These are phyloP conservation scores for Aspiorhynchus laticeps DNA, from an alignment of 2,113 vertebrate species.

Conservation along the genomic window DNA sequence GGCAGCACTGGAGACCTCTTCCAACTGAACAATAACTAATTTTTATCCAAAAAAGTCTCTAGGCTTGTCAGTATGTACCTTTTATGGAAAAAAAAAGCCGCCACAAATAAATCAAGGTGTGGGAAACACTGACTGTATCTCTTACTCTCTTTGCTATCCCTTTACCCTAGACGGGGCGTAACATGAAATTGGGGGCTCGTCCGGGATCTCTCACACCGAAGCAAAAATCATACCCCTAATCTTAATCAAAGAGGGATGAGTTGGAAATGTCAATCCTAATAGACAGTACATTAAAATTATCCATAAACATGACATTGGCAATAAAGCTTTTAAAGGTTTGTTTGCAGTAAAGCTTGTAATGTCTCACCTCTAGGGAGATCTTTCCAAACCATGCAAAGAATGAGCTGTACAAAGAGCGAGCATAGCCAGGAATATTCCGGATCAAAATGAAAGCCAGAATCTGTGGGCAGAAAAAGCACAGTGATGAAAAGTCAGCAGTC, in stretches of 20 bases:
- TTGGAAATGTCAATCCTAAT: neutral
- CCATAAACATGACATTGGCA: neutral
- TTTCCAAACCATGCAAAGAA: conserved; percentile 99
- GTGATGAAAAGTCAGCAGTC: neutral
- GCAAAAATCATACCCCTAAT: no score
- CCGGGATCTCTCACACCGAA: no score
- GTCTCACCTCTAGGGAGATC: conserved; percentile 93
- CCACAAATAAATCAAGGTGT: no score
- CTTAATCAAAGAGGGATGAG: neutral
- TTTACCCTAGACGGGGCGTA: no score
- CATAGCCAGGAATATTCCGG: conserved; percentile 94
- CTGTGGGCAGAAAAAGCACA: conserved; percentile 67
- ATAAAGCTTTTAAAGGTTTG: neutral
- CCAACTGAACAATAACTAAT: no score
- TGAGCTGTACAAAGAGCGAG: conserved; percentile 92
- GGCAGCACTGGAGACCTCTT: no score
- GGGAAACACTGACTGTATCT: no score
- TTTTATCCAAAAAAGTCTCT: no score
- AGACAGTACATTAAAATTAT: neutral
- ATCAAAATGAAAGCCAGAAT: conserved; percentile 96
- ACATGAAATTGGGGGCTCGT: no score
- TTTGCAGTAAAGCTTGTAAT: neutral
- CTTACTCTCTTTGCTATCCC: no score
- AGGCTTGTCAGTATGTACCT: no score
- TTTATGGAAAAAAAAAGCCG: no score